Percentiles rank a stretch among this genome's conserved stretches.
Evolutionary conservation across 2,797 vertebrate genomes (phyloP).

Genomic region (Tamandua tetradactyla): DNA sequence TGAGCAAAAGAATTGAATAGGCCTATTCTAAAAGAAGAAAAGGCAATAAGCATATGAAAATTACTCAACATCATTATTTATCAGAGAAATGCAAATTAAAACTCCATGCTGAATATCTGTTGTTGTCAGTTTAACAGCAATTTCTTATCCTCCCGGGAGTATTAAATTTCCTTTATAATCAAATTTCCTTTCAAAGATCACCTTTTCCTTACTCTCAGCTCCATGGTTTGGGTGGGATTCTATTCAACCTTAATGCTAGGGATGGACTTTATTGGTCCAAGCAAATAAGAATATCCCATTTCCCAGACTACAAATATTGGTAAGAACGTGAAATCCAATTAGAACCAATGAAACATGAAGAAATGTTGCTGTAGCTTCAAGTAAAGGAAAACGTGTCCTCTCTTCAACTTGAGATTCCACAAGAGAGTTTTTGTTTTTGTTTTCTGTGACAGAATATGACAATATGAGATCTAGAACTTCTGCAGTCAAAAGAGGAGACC

Average conservation of each 20-base stretch:
- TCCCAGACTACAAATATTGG: neutral
- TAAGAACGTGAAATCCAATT: neutral
- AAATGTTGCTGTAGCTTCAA: neutral
- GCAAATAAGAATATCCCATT: neutral
- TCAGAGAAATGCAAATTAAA: constrained; percentile 55
- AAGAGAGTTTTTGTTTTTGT: neutral
- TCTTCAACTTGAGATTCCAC: neutral
- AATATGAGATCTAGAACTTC: neutral
- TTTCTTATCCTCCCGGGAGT: neutral
- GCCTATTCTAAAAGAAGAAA: constrained; percentile 28
- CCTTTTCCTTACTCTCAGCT: constrained; percentile 19
- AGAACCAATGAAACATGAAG: neutral
- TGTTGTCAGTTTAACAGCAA: constrained; percentile 20
- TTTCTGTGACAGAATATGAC: neutral
- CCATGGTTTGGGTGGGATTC: neutral
- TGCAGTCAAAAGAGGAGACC: neutral
- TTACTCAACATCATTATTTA: neutral
- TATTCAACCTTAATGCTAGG: neutral
- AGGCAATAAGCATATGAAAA: constrained; percentile 32
- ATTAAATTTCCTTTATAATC: neutral
- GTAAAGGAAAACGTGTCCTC: neutral
- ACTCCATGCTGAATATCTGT: constrained; percentile 22
- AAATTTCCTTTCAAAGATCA: constrained; percentile 36
- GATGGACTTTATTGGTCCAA: neutral
- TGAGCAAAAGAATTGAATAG: constrained; percentile 16